phyloP scores from a whole-genome alignment of 1,140 invertebrate species.

The Geopemphigus sp. region DNA sequence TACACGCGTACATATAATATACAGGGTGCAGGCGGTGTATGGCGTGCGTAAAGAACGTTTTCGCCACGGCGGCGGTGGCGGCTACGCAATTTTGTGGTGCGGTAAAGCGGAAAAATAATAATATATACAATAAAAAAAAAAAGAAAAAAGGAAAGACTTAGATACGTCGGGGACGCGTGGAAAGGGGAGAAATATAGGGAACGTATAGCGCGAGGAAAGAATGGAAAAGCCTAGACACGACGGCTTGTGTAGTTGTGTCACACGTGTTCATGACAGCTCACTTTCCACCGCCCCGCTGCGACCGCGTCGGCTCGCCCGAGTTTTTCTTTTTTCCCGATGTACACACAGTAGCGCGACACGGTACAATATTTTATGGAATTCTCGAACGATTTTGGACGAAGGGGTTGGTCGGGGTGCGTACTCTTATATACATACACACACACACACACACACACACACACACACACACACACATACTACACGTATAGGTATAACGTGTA shows the following conservation, averaged over 20 bases:
- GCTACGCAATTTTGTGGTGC: constrained; percentile 37
- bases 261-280: constrained; percentile 47
- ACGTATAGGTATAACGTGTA: constrained; percentile 1
- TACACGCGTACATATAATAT: not conserved
- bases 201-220: constrained; percentile 35
- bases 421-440: not conserved
- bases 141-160: not conserved
- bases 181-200: constrained; percentile 47
- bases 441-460: not conserved
- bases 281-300: constrained; percentile 1
- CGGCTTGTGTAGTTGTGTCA: constrained; percentile 43
- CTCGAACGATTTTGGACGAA: constrained; percentile 39
- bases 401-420: constrained; percentile 18
- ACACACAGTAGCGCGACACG: constrained; percentile 34
- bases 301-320: not conserved
- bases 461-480: not conserved
- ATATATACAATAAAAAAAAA: constrained; percentile 37
- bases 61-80: not conserved
- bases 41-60: constrained; percentile 26
- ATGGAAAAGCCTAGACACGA: constrained; percentile 40
- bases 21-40: constrained; percentile 30
- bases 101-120: constrained; percentile 48
- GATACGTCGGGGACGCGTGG: constrained; percentile 50
- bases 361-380: constrained; percentile 46
- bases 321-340: constrained; percentile 24